These are phyloP conservation scores for Fregetta grallaria DNA, from an alignment of 2,113 vertebrate species.

Conservation along the genomic window DNA sequence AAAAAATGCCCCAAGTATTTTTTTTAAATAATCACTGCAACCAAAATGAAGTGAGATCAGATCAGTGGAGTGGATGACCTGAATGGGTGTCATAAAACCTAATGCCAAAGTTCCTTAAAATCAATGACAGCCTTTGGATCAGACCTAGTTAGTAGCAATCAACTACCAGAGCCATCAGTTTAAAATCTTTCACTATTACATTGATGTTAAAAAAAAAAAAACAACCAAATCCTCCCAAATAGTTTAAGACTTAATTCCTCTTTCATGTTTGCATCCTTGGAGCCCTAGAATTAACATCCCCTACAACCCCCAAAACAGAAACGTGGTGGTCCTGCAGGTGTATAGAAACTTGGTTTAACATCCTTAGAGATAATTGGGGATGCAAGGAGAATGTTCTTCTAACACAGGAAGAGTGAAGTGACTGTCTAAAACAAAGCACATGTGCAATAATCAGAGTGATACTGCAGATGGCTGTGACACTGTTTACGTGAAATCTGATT, in stretches of 20 bases:
- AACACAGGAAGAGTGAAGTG: neutral
- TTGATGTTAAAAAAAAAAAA: neutral
- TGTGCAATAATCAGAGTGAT: constrained; percentile 42
- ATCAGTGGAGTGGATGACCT: neutral
- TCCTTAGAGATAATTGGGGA: neutral
- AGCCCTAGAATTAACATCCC: neutral
- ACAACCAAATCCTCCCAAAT: neutral
- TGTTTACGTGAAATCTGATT: constrained; percentile 66
- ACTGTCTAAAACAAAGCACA: neutral
- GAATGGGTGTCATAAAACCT: neutral
- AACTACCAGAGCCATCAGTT: neutral
- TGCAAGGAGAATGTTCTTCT: neutral
- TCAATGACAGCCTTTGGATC: neutral
- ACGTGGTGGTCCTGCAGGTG: neutral
- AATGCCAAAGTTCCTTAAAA: neutral
- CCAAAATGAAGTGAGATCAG: neutral
- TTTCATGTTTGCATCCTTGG: accelerated
- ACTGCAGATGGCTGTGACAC: constrained; percentile 62
- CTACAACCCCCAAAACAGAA: neutral
- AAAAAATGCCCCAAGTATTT: accelerated
- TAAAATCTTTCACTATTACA: neutral
- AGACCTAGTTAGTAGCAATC: neutral
- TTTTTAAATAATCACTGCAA: neutral
- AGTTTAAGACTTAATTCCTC: neutral
- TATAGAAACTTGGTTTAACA: neutral